Evolutionary conservation across 1,140 invertebrate species (phyloP).

Genomic region (Danaus plexippus): DNA sequence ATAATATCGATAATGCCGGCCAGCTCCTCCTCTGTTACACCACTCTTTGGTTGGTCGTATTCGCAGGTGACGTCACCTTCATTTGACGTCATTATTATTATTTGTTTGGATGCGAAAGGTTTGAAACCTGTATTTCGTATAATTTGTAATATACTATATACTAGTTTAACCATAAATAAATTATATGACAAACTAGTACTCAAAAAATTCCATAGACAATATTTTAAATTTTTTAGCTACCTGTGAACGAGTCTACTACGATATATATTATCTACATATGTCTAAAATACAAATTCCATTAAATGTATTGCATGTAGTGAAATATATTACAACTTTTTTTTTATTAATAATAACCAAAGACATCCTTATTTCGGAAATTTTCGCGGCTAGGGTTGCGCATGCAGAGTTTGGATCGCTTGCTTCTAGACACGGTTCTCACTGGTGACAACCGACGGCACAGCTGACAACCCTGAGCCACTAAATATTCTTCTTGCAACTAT

Average conservation of each 20-base stretch:
- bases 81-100: slow-evolving; percentile 43
- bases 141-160: slow-evolving; percentile 2
- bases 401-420: slow-evolving; percentile 37
- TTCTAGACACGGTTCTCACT: slow-evolving; percentile 22
- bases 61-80: slow-evolving; percentile 37
- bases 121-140: slow-evolving; percentile 37
- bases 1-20: slow-evolving; percentile 30
- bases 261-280: too few species aligned
- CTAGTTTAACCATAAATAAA: background rate
- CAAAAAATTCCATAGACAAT: too few species aligned
- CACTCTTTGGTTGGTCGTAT: slow-evolving; percentile 17
- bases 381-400: slow-evolving; percentile 33
- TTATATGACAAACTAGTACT: too few species aligned
- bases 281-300: too few species aligned
- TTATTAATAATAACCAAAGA: slow-evolving; percentile 34
- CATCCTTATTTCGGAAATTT: slow-evolving; percentile 23
- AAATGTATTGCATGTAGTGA: background rate
- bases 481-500: slow-evolving; percentile 53
- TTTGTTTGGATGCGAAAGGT: slow-evolving; percentile 52
- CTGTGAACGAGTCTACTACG: too few species aligned
- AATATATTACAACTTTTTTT: background rate
- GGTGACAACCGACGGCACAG: slow-evolving; percentile 25
- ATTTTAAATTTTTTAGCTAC: too few species aligned
- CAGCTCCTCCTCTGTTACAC: slow-evolving; percentile 17
- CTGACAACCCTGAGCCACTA: slow-evolving; percentile 40